phyloP scores from a whole-genome alignment of 2,888 invertebrate genomes.

The Linnaemya tessellans region DNA sequence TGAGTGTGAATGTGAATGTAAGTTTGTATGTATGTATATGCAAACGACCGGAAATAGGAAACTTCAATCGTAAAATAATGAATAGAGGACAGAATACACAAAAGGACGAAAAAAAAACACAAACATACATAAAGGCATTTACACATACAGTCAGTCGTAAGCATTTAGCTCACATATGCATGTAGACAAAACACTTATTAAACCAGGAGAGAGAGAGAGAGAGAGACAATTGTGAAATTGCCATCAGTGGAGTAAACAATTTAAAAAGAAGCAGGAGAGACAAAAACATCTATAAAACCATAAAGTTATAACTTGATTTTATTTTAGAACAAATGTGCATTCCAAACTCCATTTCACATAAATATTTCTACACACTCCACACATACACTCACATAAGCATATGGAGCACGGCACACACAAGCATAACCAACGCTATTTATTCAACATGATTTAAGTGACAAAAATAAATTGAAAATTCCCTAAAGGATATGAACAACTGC shows the following conservation, averaged over 20 bases:
- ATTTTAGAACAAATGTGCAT: slow-evolving; percentile 31
- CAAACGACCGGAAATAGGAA: slow-evolving; percentile 71
- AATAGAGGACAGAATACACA: slow-evolving; percentile 57
- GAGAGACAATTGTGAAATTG: slow-evolving; percentile 60
- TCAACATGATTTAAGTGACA: slow-evolving; percentile 71
- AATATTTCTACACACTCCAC: neutral
- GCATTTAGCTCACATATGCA: slow-evolving; percentile 48
- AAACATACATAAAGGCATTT: slow-evolving; percentile 1
- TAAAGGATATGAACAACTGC: slow-evolving; percentile 59
- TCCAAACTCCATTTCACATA: slow-evolving; percentile 6
- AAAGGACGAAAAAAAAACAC: neutral
- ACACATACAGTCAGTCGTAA: slow-evolving; percentile 13
- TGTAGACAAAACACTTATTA: slow-evolving; percentile 52
- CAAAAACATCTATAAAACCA: slow-evolving; percentile 58
- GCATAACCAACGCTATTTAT: slow-evolving; percentile 33
- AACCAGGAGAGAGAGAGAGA: slow-evolving; percentile 57
- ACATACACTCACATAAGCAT: neutral
- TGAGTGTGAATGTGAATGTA: neutral
- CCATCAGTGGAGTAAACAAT: slow-evolving; percentile 46
- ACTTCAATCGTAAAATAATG: slow-evolving; percentile 72
- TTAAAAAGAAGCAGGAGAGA: slow-evolving; percentile 17
- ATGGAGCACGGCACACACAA: neutral
- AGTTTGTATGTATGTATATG: too few species aligned
- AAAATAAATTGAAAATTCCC: slow-evolving; percentile 72
- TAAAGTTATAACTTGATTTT: slow-evolving; percentile 70